These are phyloP conservation scores for Polymixis flavicincta DNA, from an alignment of 2,888 invertebrate genomes.

Conservation along the genomic window DNA sequence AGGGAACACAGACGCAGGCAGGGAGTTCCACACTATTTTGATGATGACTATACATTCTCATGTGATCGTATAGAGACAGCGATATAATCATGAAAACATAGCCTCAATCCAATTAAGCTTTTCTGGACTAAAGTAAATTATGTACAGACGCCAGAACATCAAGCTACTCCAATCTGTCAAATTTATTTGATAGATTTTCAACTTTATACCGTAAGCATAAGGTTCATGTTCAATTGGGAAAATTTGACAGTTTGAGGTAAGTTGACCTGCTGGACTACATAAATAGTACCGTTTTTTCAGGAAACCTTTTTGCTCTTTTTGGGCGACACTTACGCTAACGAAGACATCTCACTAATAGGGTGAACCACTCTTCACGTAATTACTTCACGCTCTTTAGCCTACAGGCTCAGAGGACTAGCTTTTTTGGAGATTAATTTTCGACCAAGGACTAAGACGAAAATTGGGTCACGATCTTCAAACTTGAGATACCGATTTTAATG, in stretches of 20 bases:
- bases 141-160: no score
- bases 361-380: constrained; percentile 28
- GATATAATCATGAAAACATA: neutral
- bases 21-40: neutral
- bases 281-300: constrained; percentile 11
- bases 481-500: neutral
- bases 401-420: neutral
- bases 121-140: neutral
- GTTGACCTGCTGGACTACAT: no score
- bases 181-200: no score
- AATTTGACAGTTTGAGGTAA: no score
- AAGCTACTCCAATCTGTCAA: no score
- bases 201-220: no score
- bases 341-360: constrained; percentile 31
- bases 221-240: no score
- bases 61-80: neutral
- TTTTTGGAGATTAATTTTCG: constrained; percentile 4
- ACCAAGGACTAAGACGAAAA: neutral
- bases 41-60: neutral
- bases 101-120: neutral
- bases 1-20: no score
- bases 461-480: neutral
- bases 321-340: constrained; percentile 16
- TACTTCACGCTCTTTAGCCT: constrained; percentile 17
- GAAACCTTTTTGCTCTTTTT: constrained; percentile 24